These are phyloP conservation scores for Petrocephalus microphthalmus DNA, from an alignment of 2,113 vertebrate species.

Conservation along the genomic window DNA sequence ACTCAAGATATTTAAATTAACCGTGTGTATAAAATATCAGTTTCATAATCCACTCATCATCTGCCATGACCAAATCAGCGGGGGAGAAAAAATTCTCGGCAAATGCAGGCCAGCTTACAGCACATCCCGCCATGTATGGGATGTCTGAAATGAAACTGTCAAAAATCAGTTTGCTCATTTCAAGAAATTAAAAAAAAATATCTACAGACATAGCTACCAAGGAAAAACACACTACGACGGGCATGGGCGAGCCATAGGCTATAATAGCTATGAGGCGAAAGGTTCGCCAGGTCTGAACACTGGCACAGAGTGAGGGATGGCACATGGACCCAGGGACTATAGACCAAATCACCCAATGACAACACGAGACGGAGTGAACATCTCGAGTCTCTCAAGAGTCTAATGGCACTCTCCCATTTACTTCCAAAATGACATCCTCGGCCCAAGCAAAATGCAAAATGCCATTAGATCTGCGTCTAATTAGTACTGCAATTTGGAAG, in stretches of 20 bases:
- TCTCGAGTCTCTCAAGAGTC: background rate
- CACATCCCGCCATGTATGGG: background rate
- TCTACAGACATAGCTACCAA: background rate
- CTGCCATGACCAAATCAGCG: background rate
- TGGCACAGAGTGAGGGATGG: background rate
- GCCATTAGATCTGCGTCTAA: background rate
- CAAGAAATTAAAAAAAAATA: background rate
- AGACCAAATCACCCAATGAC: background rate
- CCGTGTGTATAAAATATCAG: background rate
- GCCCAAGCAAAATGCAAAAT: background rate
- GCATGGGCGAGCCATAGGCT: background rate
- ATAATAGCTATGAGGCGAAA: background rate
- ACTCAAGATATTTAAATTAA: background rate
- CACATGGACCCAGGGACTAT: background rate
- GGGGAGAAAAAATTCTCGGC: background rate
- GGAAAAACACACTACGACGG: background rate
- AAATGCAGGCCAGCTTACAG: background rate
- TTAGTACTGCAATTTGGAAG: background rate
- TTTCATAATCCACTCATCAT: background rate
- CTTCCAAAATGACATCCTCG: background rate
- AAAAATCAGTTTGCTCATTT: background rate
- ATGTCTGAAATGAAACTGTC: background rate
- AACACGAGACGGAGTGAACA: background rate
- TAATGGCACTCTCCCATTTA: background rate
- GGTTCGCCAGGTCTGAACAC: background rate